A percentile compares a stretch with the other conserved stretches of the same genome.
Conservation (phyloP, 2,113 vertebrate species). For the Phoxinus phoxinus region DNA sequence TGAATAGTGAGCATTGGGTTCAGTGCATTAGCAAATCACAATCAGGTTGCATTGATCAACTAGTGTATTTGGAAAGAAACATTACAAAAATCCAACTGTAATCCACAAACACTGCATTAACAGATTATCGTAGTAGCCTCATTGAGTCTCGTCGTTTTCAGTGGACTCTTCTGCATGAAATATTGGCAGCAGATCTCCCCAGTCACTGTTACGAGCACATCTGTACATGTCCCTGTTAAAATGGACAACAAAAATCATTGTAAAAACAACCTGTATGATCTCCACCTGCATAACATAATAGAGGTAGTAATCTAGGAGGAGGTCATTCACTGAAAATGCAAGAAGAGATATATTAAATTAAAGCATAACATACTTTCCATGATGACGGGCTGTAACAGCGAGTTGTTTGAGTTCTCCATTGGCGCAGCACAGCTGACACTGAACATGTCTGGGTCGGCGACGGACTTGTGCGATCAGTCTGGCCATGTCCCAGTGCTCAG, state of each 20-base stretch:
- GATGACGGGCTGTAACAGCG: conserved; percentile 77
- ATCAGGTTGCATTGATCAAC: background rate
- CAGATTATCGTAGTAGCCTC: background rate
- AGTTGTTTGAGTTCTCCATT: conserved; percentile 78
- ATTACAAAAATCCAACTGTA: background rate
- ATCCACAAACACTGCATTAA: background rate
- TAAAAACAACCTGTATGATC: background rate
- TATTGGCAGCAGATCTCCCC: conserved; percentile 84
- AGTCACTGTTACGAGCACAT: conserved; percentile 82
- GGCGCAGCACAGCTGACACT: conserved; percentile 81
- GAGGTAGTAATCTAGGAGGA: background rate
- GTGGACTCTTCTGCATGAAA: conserved; percentile 40
- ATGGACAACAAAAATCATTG: background rate
- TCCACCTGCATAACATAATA: background rate
- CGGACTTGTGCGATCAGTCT: conserved; percentile 79
- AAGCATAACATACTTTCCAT: conserved; percentile 76
- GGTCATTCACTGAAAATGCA: background rate
- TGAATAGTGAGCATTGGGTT: background rate
- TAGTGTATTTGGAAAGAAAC: conserved; percentile 14
- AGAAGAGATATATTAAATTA: background rate
- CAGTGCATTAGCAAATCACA: background rate
- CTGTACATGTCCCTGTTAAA: conserved; percentile 83
- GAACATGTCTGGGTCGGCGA: conserved; percentile 78
- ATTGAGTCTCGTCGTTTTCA: conserved; percentile 37
- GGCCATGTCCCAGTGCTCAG: conserved; percentile 71